Evolutionary conservation across 1,140 invertebrate genomes (phyloP), one percentile per base, ranked within the genome.

Genomic region (Pissodes strobi): DNA sequence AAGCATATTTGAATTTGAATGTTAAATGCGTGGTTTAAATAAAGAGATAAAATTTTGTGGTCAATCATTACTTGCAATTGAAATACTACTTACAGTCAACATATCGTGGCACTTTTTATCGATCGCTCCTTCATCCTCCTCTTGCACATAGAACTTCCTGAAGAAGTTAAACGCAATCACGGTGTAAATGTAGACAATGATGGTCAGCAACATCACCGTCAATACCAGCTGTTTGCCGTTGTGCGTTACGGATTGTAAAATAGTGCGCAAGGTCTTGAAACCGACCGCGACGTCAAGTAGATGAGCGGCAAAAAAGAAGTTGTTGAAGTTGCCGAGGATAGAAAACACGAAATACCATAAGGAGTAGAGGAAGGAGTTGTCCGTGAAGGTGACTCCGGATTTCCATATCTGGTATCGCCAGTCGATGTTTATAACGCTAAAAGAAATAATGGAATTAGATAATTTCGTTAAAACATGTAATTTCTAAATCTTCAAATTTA

Each of bases 151-250:
- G 81, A 99, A 99, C 80, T 99, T 98, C 23, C 98, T 86, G 87
- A 99, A 99, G 89, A 99, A 99, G 82, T 99, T 99, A 83, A 99
- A 99, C 3, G 97, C 98, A 65, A 99, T 92, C 2, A 99, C 98
- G 9, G 98, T 99, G 81, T 99, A 99, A 74, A 99, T 95, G 78
- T 99, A 99, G 4, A 99, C 97, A 10, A 99, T 89, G 76, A 99
- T 98, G 4, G 94, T 96, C 1, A 98, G 84, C 75, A 99, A 79
- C 93, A 99, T 97, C 45, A 99, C 95, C 0, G 98, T 99, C 68
- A 99, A 82, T 1, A 99, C 88, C 64, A 99, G 81, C 84, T 98
- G 96, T 85, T 99, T 98, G 66, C 97, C 97, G 76, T 99, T 99
- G 80, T 99, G 98, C 19, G 98, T 99, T 75, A 99, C 97, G 0